Base-by-base conservation (phyloP, 2,888 invertebrate species). In the Sinodicranocentrus sp. region DNA sequence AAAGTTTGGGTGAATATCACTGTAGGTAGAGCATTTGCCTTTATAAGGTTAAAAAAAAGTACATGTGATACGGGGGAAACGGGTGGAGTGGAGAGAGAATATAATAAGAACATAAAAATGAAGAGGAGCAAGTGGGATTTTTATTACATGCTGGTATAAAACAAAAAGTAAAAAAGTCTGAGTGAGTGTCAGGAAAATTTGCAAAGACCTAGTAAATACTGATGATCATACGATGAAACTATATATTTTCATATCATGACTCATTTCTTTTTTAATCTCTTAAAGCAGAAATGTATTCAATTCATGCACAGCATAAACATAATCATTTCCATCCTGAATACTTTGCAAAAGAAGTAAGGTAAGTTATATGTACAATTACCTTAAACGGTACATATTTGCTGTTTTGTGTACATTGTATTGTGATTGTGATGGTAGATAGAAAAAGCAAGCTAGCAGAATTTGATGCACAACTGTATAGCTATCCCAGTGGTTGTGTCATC, bases 251-350 rank as follows among this genome's bases (percentile, higher is more conserved):
- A 68, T 52, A n/a, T 26, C 25, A 52, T 70, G 70, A 70, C 28
- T 70, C 70, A 70, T 52, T 19, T 6, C 19, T 17, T 70, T 65
- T 68, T 72, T 72, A 54, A 72, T 72, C 59, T 59, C 72, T 59
- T 28, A 28, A n/a, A n/a, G n/a, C n/a, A 68, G 28, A 67, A 65
- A 65, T 39, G 39, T n/a, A 61, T 15, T 28, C 13, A 61, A 26
- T 28, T 21, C 39, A 48, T 25, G 6, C 15, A 44, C 23, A 44
- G 43, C 25, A 44, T 44, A 67, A 44, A 1, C 23, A n/a, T 44
- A 23, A 44, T 67, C 19, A 43, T 71, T 17, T 21, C 28, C 1
- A 33, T 25, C 33, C n/a, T 52, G 28, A n/a, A 33, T 33, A 33
- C 23, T 17, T 65, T n/a, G 21, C 23, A 65, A 65, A 44, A 21